Base-by-base conservation (phyloP, 2,888 invertebrate genomes). In the Pomacea canaliculata region DNA sequence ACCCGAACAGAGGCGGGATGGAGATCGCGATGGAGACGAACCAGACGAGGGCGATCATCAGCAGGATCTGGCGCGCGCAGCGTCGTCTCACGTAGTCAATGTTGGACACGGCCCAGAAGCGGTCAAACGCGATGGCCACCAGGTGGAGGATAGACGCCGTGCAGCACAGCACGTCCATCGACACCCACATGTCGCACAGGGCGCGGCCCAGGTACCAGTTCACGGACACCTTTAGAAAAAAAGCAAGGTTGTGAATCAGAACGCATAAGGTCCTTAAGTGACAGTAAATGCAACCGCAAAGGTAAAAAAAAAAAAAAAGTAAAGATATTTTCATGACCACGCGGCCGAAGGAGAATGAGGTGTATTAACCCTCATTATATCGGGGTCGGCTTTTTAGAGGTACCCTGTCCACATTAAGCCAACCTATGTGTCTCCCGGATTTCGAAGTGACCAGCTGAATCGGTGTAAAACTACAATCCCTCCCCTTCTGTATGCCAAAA, bases 21-120 rank as follows among this genome's bases (percentile, higher is more conserved):
- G 97, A 97, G 76, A 99, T 96, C 80, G 97, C 94, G 78, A 98
- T 93, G 0, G 98, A 96, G 71, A 97, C 95, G 73, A 94, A 93
- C 99, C 99, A 99, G 65, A 98, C 96, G 75, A 96, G 92, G 82
- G 95, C 93, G 84, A 98, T 97, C 96, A 98, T 96, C 79, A 94
- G 93, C 85, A 96, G 95, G 89, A 98, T 91, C n/a, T 88, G 84
- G 69, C 85, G 94, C 85, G 96, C 95, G 89, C 96, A 97, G 83
- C 98, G 93, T 81, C 96, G 95, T 92, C 97, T 96, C 88, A 97
- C 97, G 92, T 99, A 99, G 93, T 98, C 97, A 82, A 98, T 95
- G 91, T 97, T 95, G 78, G 99, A 99, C 87, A 99, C 97, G 78
- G 98, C 98, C 98, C 98, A 99, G 92, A 97, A 99, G 78, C 97